phyloP scores from a whole-genome alignment of 2,888 invertebrate species.

The Cremastinae sp. region DNA sequence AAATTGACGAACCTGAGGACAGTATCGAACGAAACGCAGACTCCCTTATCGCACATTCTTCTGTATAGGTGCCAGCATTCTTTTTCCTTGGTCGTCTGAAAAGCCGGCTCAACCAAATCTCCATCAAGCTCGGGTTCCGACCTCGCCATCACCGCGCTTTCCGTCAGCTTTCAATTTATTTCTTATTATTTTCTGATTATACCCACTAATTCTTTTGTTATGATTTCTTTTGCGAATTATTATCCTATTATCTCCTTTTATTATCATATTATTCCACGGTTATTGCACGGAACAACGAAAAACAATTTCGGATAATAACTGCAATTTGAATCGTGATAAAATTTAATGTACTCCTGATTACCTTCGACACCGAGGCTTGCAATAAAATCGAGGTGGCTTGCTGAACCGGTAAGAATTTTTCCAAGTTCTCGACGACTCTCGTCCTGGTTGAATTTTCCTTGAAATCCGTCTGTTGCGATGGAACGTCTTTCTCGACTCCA shows the following conservation, averaged over 20 bases:
- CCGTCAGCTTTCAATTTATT: slow-evolving; percentile 39
- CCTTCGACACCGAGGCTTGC: slow-evolving; percentile 55
- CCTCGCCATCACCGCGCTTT: slow-evolving; percentile 52
- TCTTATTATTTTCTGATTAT: not conserved
- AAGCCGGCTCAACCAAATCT: slow-evolving; percentile 79
- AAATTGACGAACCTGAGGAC: slow-evolving; percentile 81
- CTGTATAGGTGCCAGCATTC: slow-evolving; percentile 87
- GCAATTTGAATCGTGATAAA: too few species aligned
- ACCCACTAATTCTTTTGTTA: not conserved
- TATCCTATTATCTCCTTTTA: too few species aligned
- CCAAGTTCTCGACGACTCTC: slow-evolving; percentile 32
- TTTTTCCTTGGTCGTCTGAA: slow-evolving; percentile 82
- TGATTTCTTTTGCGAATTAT: too few species aligned
- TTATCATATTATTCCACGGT: too few species aligned
- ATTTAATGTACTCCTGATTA: slow-evolving; percentile 6
- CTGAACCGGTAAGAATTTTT: slow-evolving; percentile 42
- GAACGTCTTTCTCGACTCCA: slow-evolving; percentile 49
- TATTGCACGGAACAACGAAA: too few species aligned
- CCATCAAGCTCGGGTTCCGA: slow-evolving; percentile 63
- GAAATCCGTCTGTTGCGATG: slow-evolving; percentile 35
- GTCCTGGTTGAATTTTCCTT: slow-evolving; percentile 36
- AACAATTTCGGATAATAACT: too few species aligned
- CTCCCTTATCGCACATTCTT: slow-evolving; percentile 86
- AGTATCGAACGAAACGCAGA: slow-evolving; percentile 86
- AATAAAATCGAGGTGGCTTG: slow-evolving; percentile 52